phyloP scores from a whole-genome alignment of 2,113 vertebrate genomes.

The Scytalopus superciliaris region DNA sequence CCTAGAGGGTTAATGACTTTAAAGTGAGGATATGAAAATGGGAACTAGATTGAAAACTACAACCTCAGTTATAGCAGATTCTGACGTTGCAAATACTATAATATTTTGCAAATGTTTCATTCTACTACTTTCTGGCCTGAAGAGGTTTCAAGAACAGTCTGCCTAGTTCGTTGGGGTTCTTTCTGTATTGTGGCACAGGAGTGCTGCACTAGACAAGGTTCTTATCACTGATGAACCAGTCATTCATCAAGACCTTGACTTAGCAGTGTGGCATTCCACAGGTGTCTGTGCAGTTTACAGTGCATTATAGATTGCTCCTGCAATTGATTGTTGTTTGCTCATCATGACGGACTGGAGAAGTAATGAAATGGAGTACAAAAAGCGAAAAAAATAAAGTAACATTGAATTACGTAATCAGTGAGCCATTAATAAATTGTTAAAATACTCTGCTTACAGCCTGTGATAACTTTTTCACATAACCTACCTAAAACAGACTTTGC shows the following conservation, averaged over 20 bases:
- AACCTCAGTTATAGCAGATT: background rate
- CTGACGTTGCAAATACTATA: background rate
- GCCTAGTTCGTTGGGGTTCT: background rate
- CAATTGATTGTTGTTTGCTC: background rate
- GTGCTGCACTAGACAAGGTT: background rate
- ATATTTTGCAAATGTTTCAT: background rate
- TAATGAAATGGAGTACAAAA: background rate
- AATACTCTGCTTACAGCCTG: background rate
- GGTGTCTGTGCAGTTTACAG: background rate
- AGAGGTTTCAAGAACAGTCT: background rate
- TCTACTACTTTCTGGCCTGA: background rate
- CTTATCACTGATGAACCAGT: background rate
- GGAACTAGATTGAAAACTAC: background rate
- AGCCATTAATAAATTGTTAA: background rate
- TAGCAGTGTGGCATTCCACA: background rate
- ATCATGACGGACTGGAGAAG: background rate
- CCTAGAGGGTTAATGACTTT: background rate
- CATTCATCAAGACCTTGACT: background rate
- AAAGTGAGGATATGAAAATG: background rate
- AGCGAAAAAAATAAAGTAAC: background rate
- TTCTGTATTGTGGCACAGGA: background rate
- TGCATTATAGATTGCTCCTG: background rate
- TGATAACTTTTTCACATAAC: background rate
- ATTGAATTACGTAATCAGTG: background rate
- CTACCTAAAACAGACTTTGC: background rate